Conservation (phyloP, 1,140 invertebrate genomes). For the Vanessa tameamea region DNA sequence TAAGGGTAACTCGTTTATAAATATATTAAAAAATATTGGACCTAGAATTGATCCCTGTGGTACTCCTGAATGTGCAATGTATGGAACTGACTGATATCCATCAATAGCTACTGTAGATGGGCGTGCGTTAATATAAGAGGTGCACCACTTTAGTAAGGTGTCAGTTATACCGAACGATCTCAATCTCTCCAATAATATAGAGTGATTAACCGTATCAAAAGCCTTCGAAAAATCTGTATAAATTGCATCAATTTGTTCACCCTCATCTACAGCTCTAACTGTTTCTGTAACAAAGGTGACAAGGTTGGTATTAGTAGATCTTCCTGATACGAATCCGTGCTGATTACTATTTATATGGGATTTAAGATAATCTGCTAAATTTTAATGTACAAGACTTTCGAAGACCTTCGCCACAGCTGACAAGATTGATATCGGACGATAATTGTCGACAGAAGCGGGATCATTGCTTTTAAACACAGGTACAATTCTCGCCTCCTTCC, state of each 20-base stretch:
- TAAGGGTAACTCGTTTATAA: slow-evolving; percentile 5
- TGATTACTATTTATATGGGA: slow-evolving; percentile 3
- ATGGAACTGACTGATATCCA: slow-evolving; percentile 12
- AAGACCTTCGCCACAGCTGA: slow-evolving; percentile 12
- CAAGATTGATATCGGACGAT: slow-evolving; percentile 8
- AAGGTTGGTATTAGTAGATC: slow-evolving; percentile 6
- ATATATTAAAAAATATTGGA: slow-evolving; percentile 16
- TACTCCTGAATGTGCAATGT: slow-evolving; percentile 3
- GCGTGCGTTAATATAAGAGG: slow-evolving; percentile 8
- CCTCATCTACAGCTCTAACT: not conserved
- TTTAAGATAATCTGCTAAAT: slow-evolving; percentile 20
- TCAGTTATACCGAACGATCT: slow-evolving; percentile 7
- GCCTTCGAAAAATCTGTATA: slow-evolving; percentile 3
- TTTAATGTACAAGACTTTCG: slow-evolving; percentile 2
- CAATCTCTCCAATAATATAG: slow-evolving; percentile 6
- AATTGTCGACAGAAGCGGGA: slow-evolving; percentile 2
- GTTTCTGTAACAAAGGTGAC: not conserved
- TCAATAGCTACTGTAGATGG: slow-evolving; percentile 10
- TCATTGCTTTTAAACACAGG: slow-evolving; percentile 12
- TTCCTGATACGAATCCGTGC: slow-evolving; percentile 12
- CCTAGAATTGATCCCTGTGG: slow-evolving; percentile 12
- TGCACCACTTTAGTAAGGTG: slow-evolving; percentile 4
- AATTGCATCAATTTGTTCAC: not conserved
- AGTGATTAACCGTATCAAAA: slow-evolving; percentile 14
- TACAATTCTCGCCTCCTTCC: slow-evolving; percentile 12